These are phyloP conservation scores for Nomada hirtipes DNA, from an alignment of 2,888 invertebrate species.

Conservation along the genomic window DNA sequence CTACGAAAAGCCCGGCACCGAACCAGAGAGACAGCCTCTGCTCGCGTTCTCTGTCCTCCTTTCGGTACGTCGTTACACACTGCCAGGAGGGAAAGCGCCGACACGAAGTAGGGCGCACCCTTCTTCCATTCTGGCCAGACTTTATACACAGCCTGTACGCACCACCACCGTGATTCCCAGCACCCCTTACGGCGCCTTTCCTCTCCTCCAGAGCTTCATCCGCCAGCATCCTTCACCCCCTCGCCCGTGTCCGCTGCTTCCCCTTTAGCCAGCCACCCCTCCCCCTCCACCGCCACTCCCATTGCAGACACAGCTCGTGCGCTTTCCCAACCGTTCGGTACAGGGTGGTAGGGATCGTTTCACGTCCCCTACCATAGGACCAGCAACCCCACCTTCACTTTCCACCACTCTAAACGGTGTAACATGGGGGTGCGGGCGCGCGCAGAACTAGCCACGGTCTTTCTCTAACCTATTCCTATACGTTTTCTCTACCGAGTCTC, in stretches of 20 bases:
- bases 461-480: slow-evolving; percentile 35
- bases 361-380: slow-evolving; percentile 51
- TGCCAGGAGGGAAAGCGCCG: slow-evolving; percentile 75
- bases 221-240: slow-evolving; percentile 57
- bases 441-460: slow-evolving; percentile 52
- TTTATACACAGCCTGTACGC: slow-evolving; percentile 61
- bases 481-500: slow-evolving; percentile 41
- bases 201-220: slow-evolving; percentile 61
- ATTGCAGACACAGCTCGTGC: slow-evolving; percentile 62
- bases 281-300: slow-evolving; percentile 42
- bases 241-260: slow-evolving; percentile 20
- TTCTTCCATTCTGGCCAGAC: slow-evolving; percentile 74
- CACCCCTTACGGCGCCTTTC: slow-evolving; percentile 63
- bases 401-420: slow-evolving; percentile 60
- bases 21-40: slow-evolving; percentile 65
- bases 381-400: slow-evolving; percentile 63
- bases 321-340: slow-evolving; percentile 45
- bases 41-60: slow-evolving; percentile 46
- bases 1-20: slow-evolving; percentile 66
- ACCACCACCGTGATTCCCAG: slow-evolving; percentile 75
- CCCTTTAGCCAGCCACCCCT: slow-evolving; percentile 4
- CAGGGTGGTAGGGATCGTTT: slow-evolving; percentile 62
- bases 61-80: slow-evolving; percentile 60
- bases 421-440: slow-evolving; percentile 45
- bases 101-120: slow-evolving; percentile 82